Conservation (phyloP, 1,140 invertebrate species). For the Monomorium pharaonis region DNA sequence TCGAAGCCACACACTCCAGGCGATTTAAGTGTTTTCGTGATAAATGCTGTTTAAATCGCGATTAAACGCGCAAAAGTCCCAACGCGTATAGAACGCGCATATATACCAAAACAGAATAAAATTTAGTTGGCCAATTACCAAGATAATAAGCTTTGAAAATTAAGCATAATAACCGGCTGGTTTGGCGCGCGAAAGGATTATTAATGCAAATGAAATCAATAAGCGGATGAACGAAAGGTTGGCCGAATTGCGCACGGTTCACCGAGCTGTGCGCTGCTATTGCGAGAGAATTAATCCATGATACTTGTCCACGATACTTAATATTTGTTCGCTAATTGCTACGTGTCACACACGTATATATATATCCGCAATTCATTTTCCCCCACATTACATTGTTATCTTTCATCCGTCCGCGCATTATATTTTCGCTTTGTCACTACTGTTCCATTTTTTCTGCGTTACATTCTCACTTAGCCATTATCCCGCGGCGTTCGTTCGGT, state of each 20-base stretch:
- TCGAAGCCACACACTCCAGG: background rate
- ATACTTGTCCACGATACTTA: conserved; percentile 35
- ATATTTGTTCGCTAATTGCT: conserved; percentile 10
- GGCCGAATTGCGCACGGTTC: conserved; percentile 15
- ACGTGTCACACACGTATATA: background rate
- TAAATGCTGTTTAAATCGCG: conserved; percentile 6
- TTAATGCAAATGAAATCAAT: conserved; percentile 53
- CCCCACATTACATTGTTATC: background rate
- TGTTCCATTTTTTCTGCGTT: conserved; percentile 18
- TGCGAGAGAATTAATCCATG: conserved; percentile 16
- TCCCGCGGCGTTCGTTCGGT: no score
- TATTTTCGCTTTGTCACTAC: background rate
- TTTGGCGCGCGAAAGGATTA: conserved; percentile 51
- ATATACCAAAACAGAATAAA: conserved; percentile 33
- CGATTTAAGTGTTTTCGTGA: conserved; percentile 37
- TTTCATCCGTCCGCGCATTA: background rate
- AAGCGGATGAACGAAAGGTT: conserved; percentile 49
- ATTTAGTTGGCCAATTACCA: conserved; percentile 46
- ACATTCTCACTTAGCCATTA: background rate
- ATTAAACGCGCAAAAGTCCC: conserved; percentile 16
- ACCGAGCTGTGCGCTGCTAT: background rate
- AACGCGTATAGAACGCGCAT: background rate
- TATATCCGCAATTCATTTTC: conserved; percentile 12
- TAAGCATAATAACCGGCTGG: conserved; percentile 49
- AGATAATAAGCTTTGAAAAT: conserved; percentile 58